Evolutionary conservation across 2,113 vertebrate genomes (phyloP), one percentile per base, ranked within the genome.

Genomic region (Gymnorhina tibicen): DNA sequence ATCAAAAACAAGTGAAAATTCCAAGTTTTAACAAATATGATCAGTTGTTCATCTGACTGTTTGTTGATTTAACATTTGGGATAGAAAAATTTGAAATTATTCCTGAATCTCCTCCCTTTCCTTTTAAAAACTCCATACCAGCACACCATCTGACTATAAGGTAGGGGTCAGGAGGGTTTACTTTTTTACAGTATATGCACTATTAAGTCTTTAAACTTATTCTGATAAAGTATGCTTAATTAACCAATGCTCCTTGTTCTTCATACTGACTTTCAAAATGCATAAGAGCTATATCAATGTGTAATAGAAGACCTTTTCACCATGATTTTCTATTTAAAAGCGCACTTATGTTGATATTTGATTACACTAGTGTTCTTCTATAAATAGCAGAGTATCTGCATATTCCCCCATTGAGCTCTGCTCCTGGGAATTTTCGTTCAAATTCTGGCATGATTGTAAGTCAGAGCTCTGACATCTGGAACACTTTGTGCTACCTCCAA

Each of bases 381-480:
- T 70, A 87, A 95, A 93, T 69, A 90, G 60, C 17, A 86, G 55
- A 59, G 6, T 49, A 80, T 79, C 39, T 96, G 75, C 67, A 86
- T 93, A 87, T 85, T 87, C 26, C 35, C 76, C 35, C 42, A 84
- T 22, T 46, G 58, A 87, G 27, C 11, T 60, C 47, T 72, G 27
- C 56, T 94, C 16, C 23, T 64, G 35, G 35, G 46, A 89, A 78
- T 74, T 72, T 87, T 87, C 0, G 0, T 79, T 85, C 59, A 39
- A 89, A 89, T 82, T 49, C 63, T 87, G 74, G 49, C 93, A 87
- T 0, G 6, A 37, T 10, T 37, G 9, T 64, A 91, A 87, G 23
- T 67, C 60, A 94, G 53, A 95, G 32, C 13, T 87, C n/a, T 94
- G 87, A 89, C 79, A 93, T 78, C 68, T 89, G 83, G 73, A 91